Evolutionary conservation across 2,797 vertebrate genomes (phyloP).

Genomic region (Enteromius mattozi): DNA sequence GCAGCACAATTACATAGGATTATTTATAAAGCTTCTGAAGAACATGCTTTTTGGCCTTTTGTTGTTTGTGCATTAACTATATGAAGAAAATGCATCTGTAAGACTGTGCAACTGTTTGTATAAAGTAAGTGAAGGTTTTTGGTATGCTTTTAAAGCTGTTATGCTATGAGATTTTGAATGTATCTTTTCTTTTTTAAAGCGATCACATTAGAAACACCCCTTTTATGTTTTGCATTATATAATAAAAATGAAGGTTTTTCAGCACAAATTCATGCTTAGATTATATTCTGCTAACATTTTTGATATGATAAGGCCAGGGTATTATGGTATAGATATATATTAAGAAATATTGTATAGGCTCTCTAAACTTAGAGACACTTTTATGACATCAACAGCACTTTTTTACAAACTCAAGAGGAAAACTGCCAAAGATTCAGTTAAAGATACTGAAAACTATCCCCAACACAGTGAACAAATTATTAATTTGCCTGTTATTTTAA

Average conservation of each 20-base stretch:
- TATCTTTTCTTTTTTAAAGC: slow-evolving; percentile 10
- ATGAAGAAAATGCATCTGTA: slow-evolving; percentile 45
- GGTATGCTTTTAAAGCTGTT: slow-evolving; percentile 40
- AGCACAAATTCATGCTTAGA: slow-evolving; percentile 36
- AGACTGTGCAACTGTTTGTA: slow-evolving; percentile 54
- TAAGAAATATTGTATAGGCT: slow-evolving; percentile 14
- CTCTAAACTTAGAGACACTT: slow-evolving; percentile 34
- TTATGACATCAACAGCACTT: slow-evolving; percentile 61
- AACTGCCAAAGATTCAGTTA: slow-evolving; percentile 74
- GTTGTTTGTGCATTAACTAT: slow-evolving; percentile 48
- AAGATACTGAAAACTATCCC: slow-evolving; percentile 44
- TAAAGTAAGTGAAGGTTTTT: slow-evolving; percentile 56
- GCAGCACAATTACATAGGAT: slow-evolving; percentile 21
- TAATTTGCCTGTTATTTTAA: slow-evolving; percentile 34
- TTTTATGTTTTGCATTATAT: slow-evolving; percentile 15
- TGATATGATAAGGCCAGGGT: slow-evolving; percentile 2
- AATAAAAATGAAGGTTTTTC: slow-evolving; percentile 23
- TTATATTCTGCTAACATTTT: slow-evolving; percentile 37
- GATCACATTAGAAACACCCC: slow-evolving; percentile 5
- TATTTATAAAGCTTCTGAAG: slow-evolving; percentile 57
- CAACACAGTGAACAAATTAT: slow-evolving; percentile 5
- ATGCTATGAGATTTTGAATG: slow-evolving; percentile 52
- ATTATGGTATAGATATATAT: slow-evolving; percentile 24
- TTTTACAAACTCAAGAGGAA: slow-evolving; percentile 59
- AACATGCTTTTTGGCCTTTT: slow-evolving; percentile 48